phyloP scores from a whole-genome alignment of 2,113 vertebrate species.

The Spermophilus dauricus region DNA sequence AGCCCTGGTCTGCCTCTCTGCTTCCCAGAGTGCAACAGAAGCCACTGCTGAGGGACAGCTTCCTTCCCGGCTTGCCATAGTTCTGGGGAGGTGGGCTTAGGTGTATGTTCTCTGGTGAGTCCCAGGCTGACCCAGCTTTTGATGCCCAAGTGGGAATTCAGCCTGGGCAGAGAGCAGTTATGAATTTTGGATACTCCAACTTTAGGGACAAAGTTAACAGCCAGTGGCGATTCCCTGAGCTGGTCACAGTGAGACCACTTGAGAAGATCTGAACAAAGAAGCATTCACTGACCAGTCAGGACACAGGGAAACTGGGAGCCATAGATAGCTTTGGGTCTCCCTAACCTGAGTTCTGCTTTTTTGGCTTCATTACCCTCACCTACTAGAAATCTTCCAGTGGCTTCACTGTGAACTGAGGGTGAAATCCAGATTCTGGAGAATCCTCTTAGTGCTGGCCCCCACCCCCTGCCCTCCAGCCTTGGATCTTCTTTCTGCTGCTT shows the following conservation, averaged over 20 bases:
- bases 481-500: not conserved
- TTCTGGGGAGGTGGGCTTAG: not conserved
- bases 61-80: not conserved
- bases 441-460: not conserved
- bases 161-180: too few species aligned
- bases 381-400: not conserved
- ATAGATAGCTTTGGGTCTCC: not conserved
- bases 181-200: not conserved
- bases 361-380: not conserved
- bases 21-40: not conserved
- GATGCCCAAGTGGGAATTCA: not conserved
- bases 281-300: not conserved
- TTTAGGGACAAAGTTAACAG: not conserved
- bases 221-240: not conserved
- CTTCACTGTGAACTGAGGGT: not conserved
- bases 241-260: too few species aligned
- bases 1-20: not conserved
- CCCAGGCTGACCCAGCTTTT: not conserved
- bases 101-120: fast-evolving
- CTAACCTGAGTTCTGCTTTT: too few species aligned
- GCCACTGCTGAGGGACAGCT: fast-evolving
- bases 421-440: not conserved
- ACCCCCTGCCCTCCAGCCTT: not conserved
- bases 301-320: not conserved
- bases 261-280: not conserved